These are phyloP conservation scores for Pampus argenteus DNA, from an alignment of 2,797 vertebrate genomes.

Conservation along the genomic window DNA sequence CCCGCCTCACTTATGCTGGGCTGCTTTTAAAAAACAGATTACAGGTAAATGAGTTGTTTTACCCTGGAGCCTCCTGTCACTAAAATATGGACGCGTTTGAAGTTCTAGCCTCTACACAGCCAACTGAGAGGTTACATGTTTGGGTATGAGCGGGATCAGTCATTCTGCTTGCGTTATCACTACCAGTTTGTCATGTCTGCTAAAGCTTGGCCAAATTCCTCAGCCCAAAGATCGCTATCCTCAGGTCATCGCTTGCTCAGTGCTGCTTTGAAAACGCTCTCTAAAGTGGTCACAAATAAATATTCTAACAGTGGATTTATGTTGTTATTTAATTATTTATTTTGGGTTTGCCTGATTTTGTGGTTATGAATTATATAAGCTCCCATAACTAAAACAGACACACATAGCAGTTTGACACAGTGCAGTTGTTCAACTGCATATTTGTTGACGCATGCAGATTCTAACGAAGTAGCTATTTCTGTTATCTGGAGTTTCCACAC, in stretches of 20 bases:
- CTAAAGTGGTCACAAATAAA: slow-evolving; percentile 6
- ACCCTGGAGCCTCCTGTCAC: slow-evolving; percentile 72
- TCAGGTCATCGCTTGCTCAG: slow-evolving; percentile 47
- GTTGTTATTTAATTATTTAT: background rate
- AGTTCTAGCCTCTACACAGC: slow-evolving; percentile 52
- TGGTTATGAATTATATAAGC: slow-evolving; percentile 23
- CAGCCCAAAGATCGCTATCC: slow-evolving; percentile 48
- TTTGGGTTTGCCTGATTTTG: slow-evolving; percentile 19
- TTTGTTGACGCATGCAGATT: slow-evolving; percentile 60
- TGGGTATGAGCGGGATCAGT: slow-evolving; percentile 69
- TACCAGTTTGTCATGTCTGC: slow-evolving; percentile 52
- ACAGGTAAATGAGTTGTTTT: slow-evolving; percentile 76
- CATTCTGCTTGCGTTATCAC: slow-evolving; percentile 63
- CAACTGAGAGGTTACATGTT: slow-evolving; percentile 60
- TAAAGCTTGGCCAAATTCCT: slow-evolving; percentile 66
- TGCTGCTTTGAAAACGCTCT: slow-evolving; percentile 22
- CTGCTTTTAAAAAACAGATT: slow-evolving; percentile 68
- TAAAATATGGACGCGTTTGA: slow-evolving; percentile 81
- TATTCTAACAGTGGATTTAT: slow-evolving; percentile 3
- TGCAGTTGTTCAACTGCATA: slow-evolving; percentile 9
- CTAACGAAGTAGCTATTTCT: slow-evolving; percentile 49
- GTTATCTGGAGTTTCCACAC: slow-evolving; percentile 49
- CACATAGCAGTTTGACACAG: slow-evolving; percentile 3
- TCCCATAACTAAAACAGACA: slow-evolving; percentile 12
- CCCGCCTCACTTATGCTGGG: slow-evolving; percentile 27